Evolutionary conservation across 2,888 invertebrate genomes (phyloP), one percentile per base, ranked within the genome.

Genomic region (Mythimna albipuncta): DNA sequence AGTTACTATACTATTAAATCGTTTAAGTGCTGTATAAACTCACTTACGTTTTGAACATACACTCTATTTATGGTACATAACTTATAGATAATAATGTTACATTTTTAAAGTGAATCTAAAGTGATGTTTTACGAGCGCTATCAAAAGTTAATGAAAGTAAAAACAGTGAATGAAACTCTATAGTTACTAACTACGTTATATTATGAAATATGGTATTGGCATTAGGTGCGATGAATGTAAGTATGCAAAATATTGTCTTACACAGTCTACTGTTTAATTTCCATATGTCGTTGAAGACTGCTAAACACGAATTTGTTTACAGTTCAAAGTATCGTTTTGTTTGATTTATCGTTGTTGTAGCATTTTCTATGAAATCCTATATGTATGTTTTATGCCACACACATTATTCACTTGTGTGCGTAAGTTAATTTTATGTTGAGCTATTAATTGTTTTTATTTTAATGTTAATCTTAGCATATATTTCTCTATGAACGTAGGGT

Each of bases 181-280:
- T 11, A 6, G 21, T 54, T 54, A n/a, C 50, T 11, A n/a, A n/a
- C 50, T 11, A n/a, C 50, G 21, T 21, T 52, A 65, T 58, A 26
- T 47, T 67, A 66, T 54, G 35, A 13, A 67, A 21, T 44, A 47
- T 4, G 26, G 6, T 75, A 11, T n/a, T 5, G 50, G n/a, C n/a
- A 52, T 50, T 50, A 50, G 50, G 19, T 50, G 19, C 50, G 9
- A 9, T 52, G 10, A 58, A 38, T 35, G 57, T 58, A 35, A 6
- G 21, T 44, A 35, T 52, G n/a, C n/a, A 57, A 26, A 63, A 44
- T 47, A 32, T 47, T n/a, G 19, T 38, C 13, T 16, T 3, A 9
- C 2, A 38, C 38, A 38, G 6, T 58, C 21, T 6, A 16, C n/a
- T 26, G 58, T 71, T 78, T 78, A 52, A 41, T 63, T 75, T 54